Evolutionary conservation across 2,113 vertebrate species (phyloP).

Genomic region (Paedocypris sp.): DNA sequence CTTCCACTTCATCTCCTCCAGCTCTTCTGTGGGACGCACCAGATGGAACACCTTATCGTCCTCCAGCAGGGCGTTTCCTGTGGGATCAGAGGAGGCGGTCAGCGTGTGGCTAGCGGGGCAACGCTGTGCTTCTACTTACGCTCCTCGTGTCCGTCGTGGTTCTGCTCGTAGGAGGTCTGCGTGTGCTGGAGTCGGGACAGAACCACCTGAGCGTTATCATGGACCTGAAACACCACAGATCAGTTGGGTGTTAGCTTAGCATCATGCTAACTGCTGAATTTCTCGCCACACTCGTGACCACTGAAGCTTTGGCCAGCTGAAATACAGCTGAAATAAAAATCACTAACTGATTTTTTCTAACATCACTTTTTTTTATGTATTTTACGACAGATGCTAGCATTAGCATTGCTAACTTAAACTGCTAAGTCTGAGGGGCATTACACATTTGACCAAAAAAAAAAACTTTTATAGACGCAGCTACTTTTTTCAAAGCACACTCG

Average conservation of each 20-base stretch:
- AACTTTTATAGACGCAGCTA: no score
- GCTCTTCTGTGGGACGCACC: constrained; percentile 81
- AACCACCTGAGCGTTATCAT: constrained; percentile 84
- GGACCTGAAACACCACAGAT: constrained; percentile 66
- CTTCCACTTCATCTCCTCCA: constrained; percentile 91
- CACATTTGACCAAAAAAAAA: no score
- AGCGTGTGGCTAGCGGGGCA: no score
- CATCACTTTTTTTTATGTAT: neutral
- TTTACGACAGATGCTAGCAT: neutral
- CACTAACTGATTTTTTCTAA: no score
- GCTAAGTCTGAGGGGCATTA: no score
- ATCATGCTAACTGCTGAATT: no score
- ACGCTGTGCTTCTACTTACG: constrained; percentile 70
- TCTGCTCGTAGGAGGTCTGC: constrained; percentile 86
- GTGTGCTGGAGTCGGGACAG: constrained; percentile 75
- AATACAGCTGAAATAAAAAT: no score
- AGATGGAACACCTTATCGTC: constrained; percentile 95
- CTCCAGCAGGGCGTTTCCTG: constrained; percentile 88
- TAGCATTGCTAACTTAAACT: no score
- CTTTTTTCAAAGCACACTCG: no score
- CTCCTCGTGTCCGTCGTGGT: constrained; percentile 89
- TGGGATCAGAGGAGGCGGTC: constrained; percentile 9
- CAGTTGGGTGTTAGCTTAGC: no score
- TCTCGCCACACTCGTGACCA: neutral
- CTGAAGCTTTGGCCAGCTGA: no score